phyloP scores from a whole-genome alignment of 2,797 vertebrate genomes.

The Enteromius anoplus region DNA sequence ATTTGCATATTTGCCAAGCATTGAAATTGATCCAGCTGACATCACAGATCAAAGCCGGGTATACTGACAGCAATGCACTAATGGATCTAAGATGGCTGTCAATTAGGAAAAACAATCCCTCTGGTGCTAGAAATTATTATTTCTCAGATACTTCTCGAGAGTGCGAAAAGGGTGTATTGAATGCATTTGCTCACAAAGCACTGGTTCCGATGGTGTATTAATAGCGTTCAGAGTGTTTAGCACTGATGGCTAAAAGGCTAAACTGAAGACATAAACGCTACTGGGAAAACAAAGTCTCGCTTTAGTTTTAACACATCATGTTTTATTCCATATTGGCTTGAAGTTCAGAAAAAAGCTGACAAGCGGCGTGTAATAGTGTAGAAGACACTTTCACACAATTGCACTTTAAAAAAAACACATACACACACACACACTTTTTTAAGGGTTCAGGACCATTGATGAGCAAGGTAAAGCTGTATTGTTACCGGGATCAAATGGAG shows the following conservation, averaged over 20 bases:
- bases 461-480: constrained; percentile 25
- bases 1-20: constrained; percentile 44
- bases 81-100: constrained; percentile 44
- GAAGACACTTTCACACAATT: constrained; percentile 43
- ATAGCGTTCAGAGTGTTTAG: constrained; percentile 1
- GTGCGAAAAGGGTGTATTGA: constrained; percentile 37
- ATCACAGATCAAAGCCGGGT: constrained; percentile 34
- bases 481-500: constrained; percentile 22
- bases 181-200: constrained; percentile 13
- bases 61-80: constrained; percentile 36
- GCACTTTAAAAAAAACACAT: background rate
- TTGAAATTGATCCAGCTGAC: constrained; percentile 47
- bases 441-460: constrained; percentile 22
- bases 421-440: constrained; percentile 28
- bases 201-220: constrained; percentile 23
- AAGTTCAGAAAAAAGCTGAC: constrained; percentile 37
- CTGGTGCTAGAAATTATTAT: constrained; percentile 29
- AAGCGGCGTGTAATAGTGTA: constrained; percentile 15
- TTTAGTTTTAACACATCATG: constrained; percentile 38
- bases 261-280: background rate
- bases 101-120: constrained; percentile 42
- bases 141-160: background rate
- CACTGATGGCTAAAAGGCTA: constrained; percentile 28
- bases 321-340: constrained; percentile 38
- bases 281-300: background rate